Base-by-base conservation (phyloP, 2,888 invertebrate genomes). In the Calameuta idolon region DNA sequence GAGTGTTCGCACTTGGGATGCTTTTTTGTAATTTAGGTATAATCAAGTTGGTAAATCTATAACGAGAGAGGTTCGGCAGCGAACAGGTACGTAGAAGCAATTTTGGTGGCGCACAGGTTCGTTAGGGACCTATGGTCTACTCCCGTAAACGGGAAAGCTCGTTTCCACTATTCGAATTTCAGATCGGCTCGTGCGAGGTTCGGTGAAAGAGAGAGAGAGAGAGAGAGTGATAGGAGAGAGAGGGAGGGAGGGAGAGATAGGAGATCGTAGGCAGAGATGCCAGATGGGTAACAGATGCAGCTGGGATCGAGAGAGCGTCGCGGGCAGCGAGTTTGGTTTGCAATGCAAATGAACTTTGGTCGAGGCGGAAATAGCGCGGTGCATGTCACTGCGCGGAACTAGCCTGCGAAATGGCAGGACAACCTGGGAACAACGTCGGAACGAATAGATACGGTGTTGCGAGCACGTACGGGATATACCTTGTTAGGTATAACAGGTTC, bases 131-230 rank as follows among this genome's bases (percentile, higher is more conserved):
- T 2, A 23, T 55, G 55, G 23, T 23, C 9, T 55, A 55, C 11
- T 34, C 11, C 11, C 11, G 15, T 74, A 74, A 74, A 74, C 35
- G 74, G 15, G 35, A n/a, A 37, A 74, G 15, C 68, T 80, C 76
- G 77, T 80, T 81, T 77, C 80, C 78, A 35, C 78, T 73, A 81
- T 82, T 77, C 84, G 79, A 83, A 85, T 82, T 82, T 83, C 81
- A 80, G 80, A 84, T 82, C 79, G 78, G 15, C 40, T 76, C 77
- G 77, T 79, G 81, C 33, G 34, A 31, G 11, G 71, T 11, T 31
- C 71, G 12, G 11, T 71, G 1, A 33, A 1, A 71, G 15, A 34
- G 33, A 23, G 31, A 23, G 12, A 33, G 71, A 23, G 71, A 0
- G 31, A n/a, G 69, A 11, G 69, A 33, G 33, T 3, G 33, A 33